These are phyloP conservation scores for Phrynocephalus vlangalii DNA, from an alignment of 2,797 vertebrate species.

Conservation along the genomic window DNA sequence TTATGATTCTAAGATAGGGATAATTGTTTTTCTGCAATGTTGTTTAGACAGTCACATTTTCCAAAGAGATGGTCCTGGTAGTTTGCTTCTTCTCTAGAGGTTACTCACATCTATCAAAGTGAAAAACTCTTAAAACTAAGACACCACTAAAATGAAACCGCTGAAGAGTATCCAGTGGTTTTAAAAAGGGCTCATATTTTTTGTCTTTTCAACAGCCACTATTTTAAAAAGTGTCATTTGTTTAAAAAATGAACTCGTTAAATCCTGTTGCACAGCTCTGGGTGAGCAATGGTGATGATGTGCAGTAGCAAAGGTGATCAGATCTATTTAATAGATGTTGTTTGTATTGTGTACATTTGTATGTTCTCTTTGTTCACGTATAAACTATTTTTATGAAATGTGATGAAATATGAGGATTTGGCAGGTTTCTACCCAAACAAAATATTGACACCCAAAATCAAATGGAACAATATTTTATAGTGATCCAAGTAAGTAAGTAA, in stretches of 20 bases:
- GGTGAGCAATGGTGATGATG: too few species aligned
- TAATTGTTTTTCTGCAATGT: neutral
- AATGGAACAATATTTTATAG: neutral
- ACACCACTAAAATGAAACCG: neutral
- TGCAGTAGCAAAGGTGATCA: too few species aligned
- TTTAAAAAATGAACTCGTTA: neutral
- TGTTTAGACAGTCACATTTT: slow-evolving; percentile 2
- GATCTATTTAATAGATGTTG: too few species aligned
- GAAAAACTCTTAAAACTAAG: neutral
- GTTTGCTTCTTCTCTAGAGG: neutral
- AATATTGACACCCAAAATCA: neutral
- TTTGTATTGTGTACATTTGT: too few species aligned
- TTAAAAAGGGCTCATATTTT: neutral
- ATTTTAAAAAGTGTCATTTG: neutral
- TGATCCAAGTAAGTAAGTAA: too few species aligned
- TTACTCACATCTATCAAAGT: neutral
- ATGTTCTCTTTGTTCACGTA: neutral
- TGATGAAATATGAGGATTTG: neutral
- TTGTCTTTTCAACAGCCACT: neutral
- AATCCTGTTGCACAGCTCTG: too few species aligned
- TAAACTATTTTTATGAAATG: neutral
- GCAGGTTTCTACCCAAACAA: neutral
- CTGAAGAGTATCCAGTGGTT: neutral
- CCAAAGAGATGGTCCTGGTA: neutral
- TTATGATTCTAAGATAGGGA: neutral